Evolutionary conservation across 2,113 vertebrate species (phyloP), one percentile per base, ranked within the genome.

Genomic region (Antechinus flavipes): DNA sequence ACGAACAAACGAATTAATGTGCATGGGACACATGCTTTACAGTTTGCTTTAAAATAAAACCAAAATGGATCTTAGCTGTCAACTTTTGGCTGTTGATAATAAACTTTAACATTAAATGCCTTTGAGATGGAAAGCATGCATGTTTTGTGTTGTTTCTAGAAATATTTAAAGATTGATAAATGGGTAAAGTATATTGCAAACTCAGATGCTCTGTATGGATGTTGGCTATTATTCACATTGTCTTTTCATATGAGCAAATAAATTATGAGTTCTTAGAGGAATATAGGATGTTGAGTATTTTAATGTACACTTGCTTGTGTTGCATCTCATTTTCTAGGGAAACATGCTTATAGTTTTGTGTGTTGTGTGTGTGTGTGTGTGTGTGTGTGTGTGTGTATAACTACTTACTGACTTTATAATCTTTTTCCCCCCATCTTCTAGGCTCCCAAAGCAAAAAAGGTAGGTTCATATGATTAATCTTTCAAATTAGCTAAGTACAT

Each of bases 381-480:
- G 49, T 49, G 49, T 49, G 49, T 54, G 42, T 42, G 54, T 6
- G 5, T 55, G 54, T 55, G 56, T 61, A 11, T 61, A 22, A 94
- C 92, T 94, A 55, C 27, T 94, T 92, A 94, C 56, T 91, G 91
- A 95, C 96, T 90, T 84, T 94, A 94, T 90, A 93, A 12, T 96
- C 90, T 97, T 95, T 97, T 96, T 92, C 90, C 95, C 91, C 5
- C 50, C 54, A 96, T 98, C 56, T 95, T 98, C 95, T 97, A 99
- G 98, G 98, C 90, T 97, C 96, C 97, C 52, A 98, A 98, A 97
- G 35, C 93, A 25, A 98, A 97, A 93, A 97, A 98, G 98, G 98
- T 98, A 98, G 25, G 98, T 98, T 90, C 23, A 56, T 61, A 93
- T 90, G 24, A 49, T 93, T 92, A 92, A 93, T 95, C 96, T 94